phyloP scores from a whole-genome alignment of 1,140 invertebrate species.

The Microplitis demolitor region DNA sequence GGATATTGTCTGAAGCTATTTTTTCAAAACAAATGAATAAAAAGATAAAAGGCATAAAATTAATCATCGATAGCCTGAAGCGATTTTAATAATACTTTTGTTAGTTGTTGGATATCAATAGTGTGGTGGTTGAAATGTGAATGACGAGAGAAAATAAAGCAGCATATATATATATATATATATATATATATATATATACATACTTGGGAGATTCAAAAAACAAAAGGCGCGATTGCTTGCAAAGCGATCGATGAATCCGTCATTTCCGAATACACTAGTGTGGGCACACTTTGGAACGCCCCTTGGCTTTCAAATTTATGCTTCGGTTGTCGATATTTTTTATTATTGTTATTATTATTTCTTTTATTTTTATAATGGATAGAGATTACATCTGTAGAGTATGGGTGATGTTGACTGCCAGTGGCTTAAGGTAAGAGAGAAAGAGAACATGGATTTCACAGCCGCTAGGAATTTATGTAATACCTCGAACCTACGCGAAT shows the following conservation, averaged over 20 bases:
- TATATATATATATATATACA: too few relatives aligned
- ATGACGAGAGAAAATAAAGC: background rate
- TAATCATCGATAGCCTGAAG: too few relatives aligned
- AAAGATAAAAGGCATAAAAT: too few relatives aligned
- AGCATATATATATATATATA: too few relatives aligned
- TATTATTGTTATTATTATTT: constrained; percentile 13
- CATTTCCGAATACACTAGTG: constrained; percentile 4
- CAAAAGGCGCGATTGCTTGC: background rate
- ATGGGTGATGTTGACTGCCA: constrained; percentile 26
- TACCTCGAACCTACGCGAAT: constrained; percentile 17
- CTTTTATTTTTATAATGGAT: constrained; percentile 21
- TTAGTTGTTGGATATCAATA: too few relatives aligned
- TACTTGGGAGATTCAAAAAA: background rate
- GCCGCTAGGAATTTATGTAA: constrained; percentile 32
- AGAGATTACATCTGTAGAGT: constrained; percentile 29
- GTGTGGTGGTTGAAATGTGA: background rate
- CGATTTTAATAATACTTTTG: too few relatives aligned
- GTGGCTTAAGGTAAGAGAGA: constrained; percentile 17
- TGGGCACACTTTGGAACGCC: background rate
- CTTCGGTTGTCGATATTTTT: constrained; percentile 8
- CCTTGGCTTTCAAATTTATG: constrained; percentile 19
- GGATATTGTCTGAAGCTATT: too few relatives aligned
- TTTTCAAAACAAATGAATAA: too few relatives aligned
- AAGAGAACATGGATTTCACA: constrained; percentile 25
- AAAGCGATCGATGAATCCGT: constrained; percentile 11